phyloP scores from a whole-genome alignment of 2,888 invertebrate genomes.

The Molorchus minor region DNA sequence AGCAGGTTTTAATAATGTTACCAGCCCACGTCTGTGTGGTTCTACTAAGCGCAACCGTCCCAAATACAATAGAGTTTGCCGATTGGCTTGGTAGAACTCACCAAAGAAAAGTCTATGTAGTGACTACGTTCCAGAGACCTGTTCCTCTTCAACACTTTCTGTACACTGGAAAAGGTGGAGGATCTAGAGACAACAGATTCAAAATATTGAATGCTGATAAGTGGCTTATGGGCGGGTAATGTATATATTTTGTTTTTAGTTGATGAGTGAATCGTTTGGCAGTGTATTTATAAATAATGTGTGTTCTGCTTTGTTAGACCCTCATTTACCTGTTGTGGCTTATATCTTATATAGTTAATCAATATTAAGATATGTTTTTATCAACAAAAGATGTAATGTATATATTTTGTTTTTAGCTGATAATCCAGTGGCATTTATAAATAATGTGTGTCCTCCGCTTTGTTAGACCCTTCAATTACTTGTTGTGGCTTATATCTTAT shows the following conservation, averaged over 20 bases:
- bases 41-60: conserved; percentile 97
- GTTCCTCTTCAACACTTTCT: conserved; percentile 95
- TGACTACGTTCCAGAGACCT: conserved; percentile 91
- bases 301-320: background rate
- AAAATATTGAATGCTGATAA: conserved; percentile 82
- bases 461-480: too few species aligned
- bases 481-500: too few species aligned
- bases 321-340: background rate
- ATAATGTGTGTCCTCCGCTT: too few species aligned
- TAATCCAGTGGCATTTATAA: too few species aligned
- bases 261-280: conserved; percentile 6
- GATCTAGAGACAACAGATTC: conserved; percentile 78
- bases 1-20: conserved; percentile 93
- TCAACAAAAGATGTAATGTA: too few species aligned
- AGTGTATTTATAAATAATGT: background rate
- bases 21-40: conserved; percentile 96
- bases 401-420: too few species aligned
- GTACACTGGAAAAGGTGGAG: conserved; percentile 85
- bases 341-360: conserved; percentile 7
- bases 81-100: conserved; percentile 89
- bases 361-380: too few species aligned
- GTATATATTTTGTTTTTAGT: conserved; percentile 14
- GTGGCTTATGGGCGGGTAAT: conserved; percentile 73
- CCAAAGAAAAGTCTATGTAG: conserved; percentile 89
- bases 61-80: conserved; percentile 96